A percentile compares a stretch with the other conserved stretches of the same genome.
Evolutionary conservation across 2,797 vertebrate genomes (phyloP).

Genomic region (Borostomias antarcticus): DNA sequence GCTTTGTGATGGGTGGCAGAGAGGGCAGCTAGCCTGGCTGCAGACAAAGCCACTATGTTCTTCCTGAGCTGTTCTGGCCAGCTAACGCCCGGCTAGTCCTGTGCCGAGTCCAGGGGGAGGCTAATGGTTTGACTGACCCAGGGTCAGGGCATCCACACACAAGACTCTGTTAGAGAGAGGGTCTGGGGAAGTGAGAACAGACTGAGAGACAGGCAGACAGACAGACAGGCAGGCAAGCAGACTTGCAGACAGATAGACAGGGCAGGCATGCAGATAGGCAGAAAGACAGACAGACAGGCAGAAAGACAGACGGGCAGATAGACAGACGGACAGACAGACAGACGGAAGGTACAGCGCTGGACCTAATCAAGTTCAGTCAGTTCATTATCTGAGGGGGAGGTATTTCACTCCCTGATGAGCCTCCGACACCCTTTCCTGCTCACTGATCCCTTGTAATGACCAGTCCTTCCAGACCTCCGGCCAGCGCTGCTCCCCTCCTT

Average conservation of each 20-base stretch:
- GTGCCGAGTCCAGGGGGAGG: neutral
- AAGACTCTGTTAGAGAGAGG: neutral
- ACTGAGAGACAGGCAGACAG: neutral
- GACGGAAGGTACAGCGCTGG: constrained; percentile 1
- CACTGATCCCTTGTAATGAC: constrained; percentile 25
- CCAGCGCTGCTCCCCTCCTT: neutral
- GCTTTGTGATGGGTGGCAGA: constrained; percentile 48
- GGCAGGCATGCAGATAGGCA: neutral
- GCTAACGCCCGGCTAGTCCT: constrained; percentile 17
- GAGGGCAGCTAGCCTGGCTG: constrained; percentile 35
- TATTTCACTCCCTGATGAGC: constrained; percentile 21
- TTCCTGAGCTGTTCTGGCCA: constrained; percentile 18
- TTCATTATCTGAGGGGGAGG: constrained; percentile 27
- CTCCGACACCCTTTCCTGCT: constrained; percentile 22
- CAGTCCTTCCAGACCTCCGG: neutral
- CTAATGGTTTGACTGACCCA: no score
- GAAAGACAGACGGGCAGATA: constrained; percentile 14
- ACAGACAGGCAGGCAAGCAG: neutral
- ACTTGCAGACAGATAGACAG: neutral
- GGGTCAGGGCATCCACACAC: neutral
- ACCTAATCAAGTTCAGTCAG: neutral
- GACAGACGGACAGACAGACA: constrained; percentile 11
- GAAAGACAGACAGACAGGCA: neutral
- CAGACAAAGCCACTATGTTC: constrained; percentile 63
- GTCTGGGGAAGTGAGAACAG: neutral